Percentiles rank a stretch among this genome's conserved stretches.
Evolutionary conservation across 1,140 invertebrate species (phyloP).

Genomic region (Drosophila orena): DNA sequence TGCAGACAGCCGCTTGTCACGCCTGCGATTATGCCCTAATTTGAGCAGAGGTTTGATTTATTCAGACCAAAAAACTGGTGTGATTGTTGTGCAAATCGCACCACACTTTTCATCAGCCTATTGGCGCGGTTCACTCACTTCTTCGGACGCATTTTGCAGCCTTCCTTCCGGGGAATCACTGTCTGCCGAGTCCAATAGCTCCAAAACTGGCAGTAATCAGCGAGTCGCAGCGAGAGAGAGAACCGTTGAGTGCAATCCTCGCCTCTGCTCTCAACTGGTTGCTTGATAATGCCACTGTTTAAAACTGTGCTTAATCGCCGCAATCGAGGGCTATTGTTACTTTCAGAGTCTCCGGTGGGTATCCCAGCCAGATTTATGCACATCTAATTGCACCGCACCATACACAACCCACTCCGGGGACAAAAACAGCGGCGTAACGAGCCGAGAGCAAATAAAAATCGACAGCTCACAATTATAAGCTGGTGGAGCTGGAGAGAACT

Average conservation of each 20-base stretch:
- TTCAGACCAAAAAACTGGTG: conserved; percentile 33
- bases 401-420: conserved; percentile 24
- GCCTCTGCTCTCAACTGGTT: conserved; percentile 12
- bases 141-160: conserved; percentile 44
- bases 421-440: conserved; percentile 18
- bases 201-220: conserved; percentile 17
- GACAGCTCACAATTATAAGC: conserved; percentile 36
- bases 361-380: conserved; percentile 41
- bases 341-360: conserved; percentile 16
- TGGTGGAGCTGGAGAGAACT: conserved; percentile 36
- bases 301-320: conserved; percentile 16
- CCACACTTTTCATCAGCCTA: conserved; percentile 44
- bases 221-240: conserved; percentile 34
- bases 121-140: conserved; percentile 45
- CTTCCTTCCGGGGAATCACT: conserved; percentile 5
- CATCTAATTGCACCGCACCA: conserved; percentile 50
- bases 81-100: conserved; percentile 32
- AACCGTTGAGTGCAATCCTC: conserved; percentile 15
- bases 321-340: conserved; percentile 27
- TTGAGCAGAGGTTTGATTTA: conserved; percentile 72
- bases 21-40: conserved; percentile 82
- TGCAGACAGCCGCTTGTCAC: conserved; percentile 73
- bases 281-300: conserved; percentile 6
- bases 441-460: conserved; percentile 29
- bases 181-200: conserved; percentile 12